Percentiles rank a stretch among this genome's conserved stretches.
These are phyloP conservation scores for Zele albiditarsus DNA, from an alignment of 2,888 invertebrate species.

Conservation along the genomic window DNA sequence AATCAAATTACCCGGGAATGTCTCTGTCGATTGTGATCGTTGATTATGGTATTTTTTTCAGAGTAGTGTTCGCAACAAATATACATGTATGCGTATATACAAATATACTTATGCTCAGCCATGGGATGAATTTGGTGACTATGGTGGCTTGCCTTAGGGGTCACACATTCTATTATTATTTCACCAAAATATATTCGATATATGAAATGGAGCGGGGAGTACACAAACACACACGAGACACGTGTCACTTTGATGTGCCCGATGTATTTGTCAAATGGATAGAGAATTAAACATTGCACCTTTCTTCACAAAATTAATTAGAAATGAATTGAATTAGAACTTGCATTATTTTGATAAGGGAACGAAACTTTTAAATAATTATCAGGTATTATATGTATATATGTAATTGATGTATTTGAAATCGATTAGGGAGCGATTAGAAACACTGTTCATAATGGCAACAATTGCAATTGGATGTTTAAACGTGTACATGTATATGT, in stretches of 20 bases:
- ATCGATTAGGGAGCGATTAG: conserved; percentile 42
- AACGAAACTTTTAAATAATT: background rate
- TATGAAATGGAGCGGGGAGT: conserved; percentile 60
- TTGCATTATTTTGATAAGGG: background rate
- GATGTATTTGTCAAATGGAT: conserved; percentile 46
- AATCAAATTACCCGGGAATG: conserved; percentile 71
- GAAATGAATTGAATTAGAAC: background rate
- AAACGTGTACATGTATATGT: conserved; percentile 23
- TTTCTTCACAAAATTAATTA: background rate
- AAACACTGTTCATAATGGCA: conserved; percentile 32
- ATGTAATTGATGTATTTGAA: conserved; percentile 16
- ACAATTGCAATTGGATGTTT: conserved; percentile 41
- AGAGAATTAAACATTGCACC: conserved; percentile 16
- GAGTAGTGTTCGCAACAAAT: background rate
- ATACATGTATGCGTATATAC: background rate
- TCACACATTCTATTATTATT: conserved; percentile 54
- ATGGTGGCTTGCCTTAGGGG: conserved; percentile 48
- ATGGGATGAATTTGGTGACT: conserved; percentile 42
- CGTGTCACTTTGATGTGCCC: conserved; percentile 61
- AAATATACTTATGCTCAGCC: conserved; percentile 3
- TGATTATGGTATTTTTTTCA: conserved; percentile 35
- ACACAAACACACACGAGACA: conserved; percentile 47
- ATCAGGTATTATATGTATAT: background rate
- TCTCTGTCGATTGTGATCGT: conserved; percentile 66
- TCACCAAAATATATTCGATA: conserved; percentile 67